Percentiles rank a stretch among this genome's conserved stretches.
phyloP scores from a whole-genome alignment of 2,888 invertebrate species.

The Ethmia dodecea region DNA sequence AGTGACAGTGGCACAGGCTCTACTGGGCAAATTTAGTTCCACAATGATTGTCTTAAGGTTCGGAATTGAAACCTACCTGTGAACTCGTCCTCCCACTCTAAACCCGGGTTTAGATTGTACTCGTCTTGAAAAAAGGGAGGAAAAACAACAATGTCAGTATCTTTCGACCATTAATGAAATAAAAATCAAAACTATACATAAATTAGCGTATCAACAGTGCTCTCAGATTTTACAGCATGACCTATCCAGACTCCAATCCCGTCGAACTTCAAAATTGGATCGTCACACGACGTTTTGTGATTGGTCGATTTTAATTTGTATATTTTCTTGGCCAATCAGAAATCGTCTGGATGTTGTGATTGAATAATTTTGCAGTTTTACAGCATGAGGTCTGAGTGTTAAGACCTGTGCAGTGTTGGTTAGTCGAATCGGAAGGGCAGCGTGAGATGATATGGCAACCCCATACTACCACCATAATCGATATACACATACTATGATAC shows the following conservation, averaged over 20 bases:
- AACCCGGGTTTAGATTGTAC: constrained; percentile 99
- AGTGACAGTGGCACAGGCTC: constrained; percentile 71
- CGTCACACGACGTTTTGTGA: too few species aligned
- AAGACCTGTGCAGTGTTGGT: constrained; percentile 72
- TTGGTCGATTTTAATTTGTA: not conserved
- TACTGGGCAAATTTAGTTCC: constrained; percentile 66
- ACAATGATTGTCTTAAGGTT: constrained; percentile 63
- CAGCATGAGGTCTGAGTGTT: constrained; percentile 38
- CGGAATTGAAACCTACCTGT: constrained; percentile 93
- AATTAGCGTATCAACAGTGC: constrained; percentile 64
- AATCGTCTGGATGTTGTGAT: not conserved
- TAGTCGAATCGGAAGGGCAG: constrained; percentile 67
- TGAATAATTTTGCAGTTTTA: constrained; percentile 4
- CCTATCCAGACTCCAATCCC: constrained; percentile 36
- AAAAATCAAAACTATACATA: constrained; percentile 65
- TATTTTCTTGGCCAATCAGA: not conserved
- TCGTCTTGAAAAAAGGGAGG: constrained; percentile 93
- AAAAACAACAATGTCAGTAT: constrained; percentile 78
- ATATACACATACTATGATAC: constrained; percentile 58
- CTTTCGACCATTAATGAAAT: constrained; percentile 54
- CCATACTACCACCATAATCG: constrained; percentile 68
- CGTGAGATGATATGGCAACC: constrained; percentile 70
- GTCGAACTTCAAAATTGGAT: not conserved
- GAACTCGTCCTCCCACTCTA: constrained; percentile 99
- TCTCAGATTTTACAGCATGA: constrained; percentile 66